phyloP scores from a whole-genome alignment of 1,140 invertebrate species.

The Polypedilum vanderplanki region DNA sequence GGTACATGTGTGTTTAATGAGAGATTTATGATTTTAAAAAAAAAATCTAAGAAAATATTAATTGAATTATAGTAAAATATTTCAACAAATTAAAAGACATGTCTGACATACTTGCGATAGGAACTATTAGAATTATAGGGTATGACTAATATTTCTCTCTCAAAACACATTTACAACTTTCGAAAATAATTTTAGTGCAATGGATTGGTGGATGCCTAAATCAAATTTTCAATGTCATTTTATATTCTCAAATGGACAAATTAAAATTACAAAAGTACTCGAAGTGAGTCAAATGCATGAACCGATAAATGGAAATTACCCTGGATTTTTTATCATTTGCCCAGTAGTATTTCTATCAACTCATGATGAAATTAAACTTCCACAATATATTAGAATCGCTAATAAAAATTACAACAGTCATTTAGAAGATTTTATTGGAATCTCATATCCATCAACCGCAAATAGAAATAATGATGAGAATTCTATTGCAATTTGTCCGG shows the following conservation, averaged over 20 bases:
- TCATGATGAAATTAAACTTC: background rate
- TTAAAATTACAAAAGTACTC: background rate
- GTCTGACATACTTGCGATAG: constrained; percentile 35
- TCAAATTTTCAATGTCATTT: constrained; percentile 8
- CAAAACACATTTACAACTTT: background rate
- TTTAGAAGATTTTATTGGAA: background rate
- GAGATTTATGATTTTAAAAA: no score
- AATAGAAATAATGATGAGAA: constrained; percentile 31
- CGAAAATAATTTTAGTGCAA: background rate
- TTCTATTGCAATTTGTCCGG: constrained; percentile 54
- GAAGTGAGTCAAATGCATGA: background rate
- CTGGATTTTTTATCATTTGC: constrained; percentile 9
- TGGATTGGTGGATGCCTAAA: background rate
- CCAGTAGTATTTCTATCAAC: background rate
- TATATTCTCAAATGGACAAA: background rate
- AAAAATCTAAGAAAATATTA: no score
- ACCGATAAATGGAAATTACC: background rate
- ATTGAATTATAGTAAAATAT: constrained; percentile 34
- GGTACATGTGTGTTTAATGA: no score
- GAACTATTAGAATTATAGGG: constrained; percentile 37
- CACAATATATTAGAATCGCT: constrained; percentile 36
- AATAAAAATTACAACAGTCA: constrained; percentile 30
- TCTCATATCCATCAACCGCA: constrained; percentile 34
- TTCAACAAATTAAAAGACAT: constrained; percentile 34
- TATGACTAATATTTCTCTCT: background rate